Percentiles rank a stretch among this genome's conserved stretches.
phyloP scores from a whole-genome alignment of 2,888 invertebrate species.

The Conomelus anceps region DNA sequence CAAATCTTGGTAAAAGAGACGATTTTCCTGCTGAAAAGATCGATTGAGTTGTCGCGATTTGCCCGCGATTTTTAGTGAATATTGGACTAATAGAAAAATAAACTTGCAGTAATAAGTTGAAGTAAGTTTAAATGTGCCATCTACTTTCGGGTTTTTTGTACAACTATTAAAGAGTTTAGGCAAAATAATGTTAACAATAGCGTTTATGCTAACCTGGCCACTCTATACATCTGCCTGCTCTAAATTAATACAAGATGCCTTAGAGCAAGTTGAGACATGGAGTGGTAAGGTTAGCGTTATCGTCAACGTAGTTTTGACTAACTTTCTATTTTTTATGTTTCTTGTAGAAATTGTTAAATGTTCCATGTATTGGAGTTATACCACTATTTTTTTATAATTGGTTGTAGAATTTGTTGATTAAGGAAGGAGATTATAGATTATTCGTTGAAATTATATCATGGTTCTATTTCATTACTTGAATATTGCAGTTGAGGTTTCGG shows the following conservation, averaged over 20 bases:
- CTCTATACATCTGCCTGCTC: no score
- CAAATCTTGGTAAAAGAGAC: no score
- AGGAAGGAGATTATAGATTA: background rate
- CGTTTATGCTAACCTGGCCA: no score
- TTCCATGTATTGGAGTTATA: background rate
- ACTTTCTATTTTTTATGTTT: background rate
- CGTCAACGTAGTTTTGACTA: no score
- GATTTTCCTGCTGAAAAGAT: background rate
- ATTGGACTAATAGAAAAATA: background rate
- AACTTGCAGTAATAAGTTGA: background rate
- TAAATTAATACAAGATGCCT: no score
- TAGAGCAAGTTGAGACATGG: no score
- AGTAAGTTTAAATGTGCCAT: background rate
- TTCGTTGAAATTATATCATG: no score
- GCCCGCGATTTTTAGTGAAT: background rate
- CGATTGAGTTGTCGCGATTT: background rate
- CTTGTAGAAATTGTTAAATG: background rate
- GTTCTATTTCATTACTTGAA: no score
- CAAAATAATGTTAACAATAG: no score
- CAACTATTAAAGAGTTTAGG: no score
- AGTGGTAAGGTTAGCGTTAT: no score
- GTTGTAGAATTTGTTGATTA: background rate
- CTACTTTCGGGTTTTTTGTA: background rate
- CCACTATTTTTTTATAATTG: background rate
- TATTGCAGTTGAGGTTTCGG: no score